Evolutionary conservation across 2,888 invertebrate genomes (phyloP).

Genomic region (Clunio marinus): DNA sequence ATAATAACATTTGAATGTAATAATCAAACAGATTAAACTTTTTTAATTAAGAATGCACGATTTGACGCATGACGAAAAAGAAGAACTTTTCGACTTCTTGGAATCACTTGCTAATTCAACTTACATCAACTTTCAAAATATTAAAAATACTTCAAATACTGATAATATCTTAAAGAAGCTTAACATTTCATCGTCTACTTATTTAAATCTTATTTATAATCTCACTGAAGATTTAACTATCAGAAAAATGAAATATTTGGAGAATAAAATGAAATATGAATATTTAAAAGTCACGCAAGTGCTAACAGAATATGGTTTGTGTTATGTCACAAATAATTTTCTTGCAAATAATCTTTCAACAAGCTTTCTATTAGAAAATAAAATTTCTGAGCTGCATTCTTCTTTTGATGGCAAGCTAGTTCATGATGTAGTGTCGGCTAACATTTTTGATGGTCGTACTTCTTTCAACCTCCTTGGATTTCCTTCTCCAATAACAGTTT

Average conservation of each 20-base stretch:
- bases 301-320: conserved; percentile 50
- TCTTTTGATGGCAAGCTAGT: conserved; percentile 27
- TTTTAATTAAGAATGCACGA: neutral
- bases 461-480: conserved; percentile 46
- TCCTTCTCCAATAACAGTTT: conserved; percentile 14
- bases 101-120: conserved; percentile 50
- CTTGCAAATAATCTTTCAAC: conserved; percentile 45
- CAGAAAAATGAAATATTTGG: conserved; percentile 25
- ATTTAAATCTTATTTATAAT: conserved; percentile 50
- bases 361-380: conserved; percentile 39
- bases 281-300: conserved; percentile 45
- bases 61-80: conserved; percentile 19
- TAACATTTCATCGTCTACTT: conserved; percentile 45
- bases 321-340: conserved; percentile 47
- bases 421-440: conserved; percentile 42
- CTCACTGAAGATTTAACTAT: conserved; percentile 45
- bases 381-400: neutral
- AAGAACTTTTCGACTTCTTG: conserved; percentile 44
- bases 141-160: conserved; percentile 44
- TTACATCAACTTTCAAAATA: conserved; percentile 47
- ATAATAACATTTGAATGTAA: neutral
- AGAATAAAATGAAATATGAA: conserved; percentile 43
- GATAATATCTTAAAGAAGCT: conserved; percentile 43
- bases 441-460: conserved; percentile 46
- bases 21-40: neutral